Evolutionary conservation across 2,888 invertebrate genomes (phyloP).

Genomic region (Dexiosoma caninum): DNA sequence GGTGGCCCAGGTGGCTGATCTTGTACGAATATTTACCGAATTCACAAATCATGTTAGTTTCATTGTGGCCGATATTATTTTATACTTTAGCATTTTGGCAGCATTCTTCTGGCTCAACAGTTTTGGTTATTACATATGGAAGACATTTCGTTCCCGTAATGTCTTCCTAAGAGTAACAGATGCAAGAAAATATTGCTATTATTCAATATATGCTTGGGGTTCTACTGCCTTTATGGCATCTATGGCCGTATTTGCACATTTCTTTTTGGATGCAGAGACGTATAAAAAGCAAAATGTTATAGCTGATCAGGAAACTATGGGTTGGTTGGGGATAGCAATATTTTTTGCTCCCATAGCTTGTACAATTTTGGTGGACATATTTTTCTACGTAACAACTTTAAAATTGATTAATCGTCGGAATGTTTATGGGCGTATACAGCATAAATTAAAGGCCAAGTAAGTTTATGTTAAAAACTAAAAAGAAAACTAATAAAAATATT

Average conservation of each 20-base stretch:
- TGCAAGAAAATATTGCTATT: slow-evolving; percentile 91
- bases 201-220: slow-evolving; percentile 89
- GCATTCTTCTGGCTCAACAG: slow-evolving; percentile 93
- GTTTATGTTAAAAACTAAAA: slow-evolving; percentile 49
- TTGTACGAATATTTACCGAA: slow-evolving; percentile 88
- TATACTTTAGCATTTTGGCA: slow-evolving; percentile 86
- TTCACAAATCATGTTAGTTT: slow-evolving; percentile 89
- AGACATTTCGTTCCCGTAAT: slow-evolving; percentile 90
- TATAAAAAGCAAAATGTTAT: slow-evolving; percentile 79
- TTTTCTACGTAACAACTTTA: slow-evolving; percentile 88
- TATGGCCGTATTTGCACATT: slow-evolving; percentile 89
- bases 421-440: slow-evolving; percentile 91
- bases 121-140: slow-evolving; percentile 92
- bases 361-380: slow-evolving; percentile 86
- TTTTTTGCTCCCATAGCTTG: slow-evolving; percentile 90
- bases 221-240: slow-evolving; percentile 84
- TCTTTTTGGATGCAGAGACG: slow-evolving; percentile 82
- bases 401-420: slow-evolving; percentile 88
- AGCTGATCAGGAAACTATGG: slow-evolving; percentile 86
- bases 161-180: slow-evolving; percentile 91
- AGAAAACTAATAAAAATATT: not conserved
- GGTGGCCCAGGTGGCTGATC: slow-evolving; percentile 86
- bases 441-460: slow-evolving; percentile 90
- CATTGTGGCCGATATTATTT: slow-evolving; percentile 87
- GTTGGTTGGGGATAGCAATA: slow-evolving; percentile 89